Percentiles rank a stretch among this genome's conserved stretches.
Conservation (phyloP, 1,140 invertebrate genomes). For the Leptinotarsa undecemlineata region DNA sequence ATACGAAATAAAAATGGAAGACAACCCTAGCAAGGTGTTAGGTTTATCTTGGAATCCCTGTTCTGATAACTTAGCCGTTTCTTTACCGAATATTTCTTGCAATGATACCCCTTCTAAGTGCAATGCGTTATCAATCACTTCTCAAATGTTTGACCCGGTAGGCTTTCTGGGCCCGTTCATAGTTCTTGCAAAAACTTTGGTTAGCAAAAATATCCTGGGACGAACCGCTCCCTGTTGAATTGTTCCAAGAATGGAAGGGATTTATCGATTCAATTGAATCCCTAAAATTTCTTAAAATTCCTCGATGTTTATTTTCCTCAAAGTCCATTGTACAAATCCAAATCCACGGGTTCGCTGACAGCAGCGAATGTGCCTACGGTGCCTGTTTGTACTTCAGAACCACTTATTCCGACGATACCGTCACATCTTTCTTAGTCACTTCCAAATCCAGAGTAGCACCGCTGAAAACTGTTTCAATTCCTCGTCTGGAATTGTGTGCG, state of each 20-base stretch:
- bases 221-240: constrained; percentile 30
- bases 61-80: constrained; percentile 24
- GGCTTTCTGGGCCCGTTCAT: constrained; percentile 38
- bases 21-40: constrained; percentile 18
- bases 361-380: constrained; percentile 43
- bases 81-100: constrained; percentile 40
- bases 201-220: constrained; percentile 33
- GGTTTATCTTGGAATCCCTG: constrained; percentile 19
- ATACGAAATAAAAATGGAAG: constrained; percentile 20
- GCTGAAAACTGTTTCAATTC: constrained; percentile 37
- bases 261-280: too few relatives aligned
- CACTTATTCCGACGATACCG: constrained; percentile 19
- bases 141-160: constrained; percentile 41
- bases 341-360: constrained; percentile 48
- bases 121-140: constrained; percentile 2
- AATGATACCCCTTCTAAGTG: constrained; percentile 28
- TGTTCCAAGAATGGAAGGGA: constrained; percentile 40
- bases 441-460: constrained; percentile 47
- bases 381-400: constrained; percentile 52
- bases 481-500: constrained; percentile 35
- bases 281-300: constrained; percentile 20
- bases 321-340: constrained; percentile 1
- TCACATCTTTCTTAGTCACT: constrained; percentile 1
- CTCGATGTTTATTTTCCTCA: constrained; percentile 8
- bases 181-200: constrained; percentile 36